Conservation (phyloP, 1,140 invertebrate species). For the Formica exsecta region DNA sequence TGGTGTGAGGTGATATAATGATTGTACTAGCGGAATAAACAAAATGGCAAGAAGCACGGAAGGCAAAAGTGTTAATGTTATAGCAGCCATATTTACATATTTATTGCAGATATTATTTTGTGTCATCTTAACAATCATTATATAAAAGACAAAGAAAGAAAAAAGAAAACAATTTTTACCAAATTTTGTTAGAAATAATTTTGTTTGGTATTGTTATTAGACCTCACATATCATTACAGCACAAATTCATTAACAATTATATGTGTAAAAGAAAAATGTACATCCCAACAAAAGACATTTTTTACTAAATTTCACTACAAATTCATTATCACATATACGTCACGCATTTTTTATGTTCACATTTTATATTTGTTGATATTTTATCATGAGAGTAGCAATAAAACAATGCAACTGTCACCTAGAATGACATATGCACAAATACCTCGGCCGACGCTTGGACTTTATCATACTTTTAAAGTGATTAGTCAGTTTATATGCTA, state of each 20-base stretch:
- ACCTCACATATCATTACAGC: not conserved
- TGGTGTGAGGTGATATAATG: constrained; percentile 82
- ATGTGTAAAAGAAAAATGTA: not conserved
- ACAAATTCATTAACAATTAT: not conserved
- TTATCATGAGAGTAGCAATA: not conserved
- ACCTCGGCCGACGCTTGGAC: not conserved
- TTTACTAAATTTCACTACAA: not conserved
- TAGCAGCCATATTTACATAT: constrained; percentile 75
- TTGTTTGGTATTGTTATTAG: constrained; percentile 2
- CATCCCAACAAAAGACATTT: not conserved
- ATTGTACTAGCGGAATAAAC: constrained; percentile 80
- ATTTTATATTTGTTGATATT: constrained; percentile 27
- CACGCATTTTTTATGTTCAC: not conserved
- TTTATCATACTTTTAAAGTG: constrained; percentile 30
- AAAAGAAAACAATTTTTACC: not conserved
- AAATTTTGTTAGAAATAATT: not conserved
- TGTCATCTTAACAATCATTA: constrained; percentile 73
- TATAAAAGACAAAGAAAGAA: constrained; percentile 2
- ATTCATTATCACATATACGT: not conserved
- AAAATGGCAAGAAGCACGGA: constrained; percentile 80
- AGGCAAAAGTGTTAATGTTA: constrained; percentile 81
- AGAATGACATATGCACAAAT: constrained; percentile 24
- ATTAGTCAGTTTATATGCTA: constrained; percentile 60
- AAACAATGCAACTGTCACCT: constrained; percentile 22
- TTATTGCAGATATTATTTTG: constrained; percentile 70